Base-by-base conservation (phyloP, 2,113 vertebrate genomes). In the Hypanus sabinus region DNA sequence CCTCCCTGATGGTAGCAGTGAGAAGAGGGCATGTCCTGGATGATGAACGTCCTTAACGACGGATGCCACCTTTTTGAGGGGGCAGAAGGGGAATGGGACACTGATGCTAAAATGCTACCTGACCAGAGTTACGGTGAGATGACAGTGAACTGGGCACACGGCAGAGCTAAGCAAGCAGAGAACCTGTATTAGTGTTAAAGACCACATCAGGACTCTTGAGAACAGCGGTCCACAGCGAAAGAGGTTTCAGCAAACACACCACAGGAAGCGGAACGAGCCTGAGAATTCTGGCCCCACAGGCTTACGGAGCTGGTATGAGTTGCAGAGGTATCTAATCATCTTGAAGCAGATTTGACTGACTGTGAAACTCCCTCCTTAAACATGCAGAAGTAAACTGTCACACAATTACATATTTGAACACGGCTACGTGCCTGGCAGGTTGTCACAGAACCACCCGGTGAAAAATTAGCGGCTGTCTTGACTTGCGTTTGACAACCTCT, bases 391-490 rank as follows among this genome's bases (percentile, higher is more conserved):
- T 33, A 68, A 90, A 90, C 65, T 90, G 85, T 90, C 85, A 68
- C 85, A 90, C 62, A 12, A 65, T 90, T 36, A 33, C 60, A 65
- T 90, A 65, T 90, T 68, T 90, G 60, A 90, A 90, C 60, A 65
- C 5, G 60, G 30, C 60, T n/a, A 65, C 60, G 20, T 46, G 60
- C 0, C 60, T 90, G 85, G 30, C 60, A 90, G 60, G 14, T 20
- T 90, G 85, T 65, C 85, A 88, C 57, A 90, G 30, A 65, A 9
- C 60, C 30, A 20, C 85, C 60, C 85, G 14, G 60, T 90, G 85
- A 90, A 90, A 68, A 90, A 65, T 90, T 90, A 90, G 85, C 62
- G 85, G 14, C 85, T 90, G 85, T 36, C 85, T 90, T 90, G 62
- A 90, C 60, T 65, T n/a, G 30, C 57, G 24, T 68, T 65, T 68